Conservation (phyloP, 2,888 invertebrate genomes). For the Arge pagana region DNA sequence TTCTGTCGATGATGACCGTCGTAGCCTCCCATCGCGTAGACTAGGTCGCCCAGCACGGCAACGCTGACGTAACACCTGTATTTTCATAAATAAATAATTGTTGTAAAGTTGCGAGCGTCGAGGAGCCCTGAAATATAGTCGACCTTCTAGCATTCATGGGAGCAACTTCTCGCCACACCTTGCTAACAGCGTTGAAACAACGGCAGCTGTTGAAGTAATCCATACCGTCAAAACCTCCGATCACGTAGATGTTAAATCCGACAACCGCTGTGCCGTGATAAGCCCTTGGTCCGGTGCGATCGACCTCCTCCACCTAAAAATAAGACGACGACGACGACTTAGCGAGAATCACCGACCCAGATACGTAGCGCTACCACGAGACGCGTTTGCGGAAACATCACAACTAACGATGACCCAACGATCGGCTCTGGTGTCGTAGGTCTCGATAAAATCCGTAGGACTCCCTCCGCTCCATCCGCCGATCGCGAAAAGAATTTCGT, state of each 20-base stretch:
- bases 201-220: conserved; percentile 86
- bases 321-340: neutral
- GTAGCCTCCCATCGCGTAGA: conserved; percentile 89
- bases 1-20: conserved; percentile 86
- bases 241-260: conserved; percentile 81
- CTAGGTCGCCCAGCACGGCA: conserved; percentile 73
- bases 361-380: conserved; percentile 27
- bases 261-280: conserved; percentile 94
- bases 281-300: conserved; percentile 83
- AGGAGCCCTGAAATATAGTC: conserved; percentile 12
- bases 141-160: conserved; percentile 85
- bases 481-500: conserved; percentile 85
- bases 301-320: conserved; percentile 72
- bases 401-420: conserved; percentile 76
- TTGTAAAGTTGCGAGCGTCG: neutral
- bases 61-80: conserved; percentile 83
- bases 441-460: conserved; percentile 72
- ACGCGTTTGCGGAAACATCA: neutral
- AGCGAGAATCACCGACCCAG: too few relatives aligned
- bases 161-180: conserved; percentile 80
- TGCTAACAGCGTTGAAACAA: conserved; percentile 84
- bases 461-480: conserved; percentile 75
- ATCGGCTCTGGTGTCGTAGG: conserved; percentile 88
- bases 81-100: conserved; percentile 23
- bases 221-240: conserved; percentile 92